phyloP scores from a whole-genome alignment of 2,888 invertebrate genomes.

The Chrysodeixis includens region DNA sequence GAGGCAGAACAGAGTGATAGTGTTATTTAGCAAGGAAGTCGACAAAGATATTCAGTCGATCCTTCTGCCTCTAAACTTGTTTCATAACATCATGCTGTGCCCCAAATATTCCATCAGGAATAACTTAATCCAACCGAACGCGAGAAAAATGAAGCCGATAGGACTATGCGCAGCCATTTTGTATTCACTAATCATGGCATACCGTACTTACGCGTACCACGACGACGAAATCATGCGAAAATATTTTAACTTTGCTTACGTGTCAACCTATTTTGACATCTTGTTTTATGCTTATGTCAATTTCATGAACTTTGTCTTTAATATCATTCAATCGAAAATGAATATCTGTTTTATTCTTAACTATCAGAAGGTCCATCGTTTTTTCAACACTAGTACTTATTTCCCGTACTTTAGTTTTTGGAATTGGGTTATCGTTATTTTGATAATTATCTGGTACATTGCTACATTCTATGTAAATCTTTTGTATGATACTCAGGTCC shows the following conservation, averaged over 20 bases:
- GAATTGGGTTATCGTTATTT: constrained; percentile 13
- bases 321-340: not conserved
- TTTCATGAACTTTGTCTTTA: constrained; percentile 16
- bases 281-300: constrained; percentile 10
- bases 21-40: not conserved
- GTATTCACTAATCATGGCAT: not conserved
- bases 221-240: constrained; percentile 19
- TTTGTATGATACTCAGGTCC: too few relatives aligned
- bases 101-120: constrained; percentile 44
- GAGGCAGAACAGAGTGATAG: not conserved
- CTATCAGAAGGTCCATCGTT: constrained; percentile 26
- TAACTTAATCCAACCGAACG: constrained; percentile 38
- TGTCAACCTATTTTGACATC: constrained; percentile 12
- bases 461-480: not conserved
- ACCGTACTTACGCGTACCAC: not conserved
- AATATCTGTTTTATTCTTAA: constrained; percentile 23
- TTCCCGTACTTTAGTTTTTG: not conserved
- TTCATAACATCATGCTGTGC: constrained; percentile 28
- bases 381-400: not conserved
- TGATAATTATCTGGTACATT: not conserved
- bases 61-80: constrained; percentile 37
- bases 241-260: not conserved
- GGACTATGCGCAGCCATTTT: constrained; percentile 9
- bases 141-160: not conserved
- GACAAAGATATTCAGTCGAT: constrained; percentile 39